Conservation (phyloP, 2,797 vertebrate genomes). For the Sparus aurata region DNA sequence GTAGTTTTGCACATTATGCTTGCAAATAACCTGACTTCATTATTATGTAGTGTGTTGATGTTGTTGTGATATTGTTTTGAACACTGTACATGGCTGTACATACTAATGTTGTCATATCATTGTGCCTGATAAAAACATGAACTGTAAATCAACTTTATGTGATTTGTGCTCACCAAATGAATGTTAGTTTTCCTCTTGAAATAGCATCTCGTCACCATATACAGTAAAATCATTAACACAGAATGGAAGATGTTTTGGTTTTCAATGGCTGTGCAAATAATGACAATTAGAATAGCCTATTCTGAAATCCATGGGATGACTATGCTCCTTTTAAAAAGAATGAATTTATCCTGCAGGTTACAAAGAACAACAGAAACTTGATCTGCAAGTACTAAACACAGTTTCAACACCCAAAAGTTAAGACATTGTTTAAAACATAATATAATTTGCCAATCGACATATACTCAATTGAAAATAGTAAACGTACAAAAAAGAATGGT, state of each 20-base stretch:
- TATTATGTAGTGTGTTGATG: conserved; percentile 17
- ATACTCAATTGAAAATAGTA: no score
- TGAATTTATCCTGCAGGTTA: not conserved
- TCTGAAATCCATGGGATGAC: not conserved
- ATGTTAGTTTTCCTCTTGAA: conserved; percentile 12
- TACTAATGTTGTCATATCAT: conserved; percentile 43
- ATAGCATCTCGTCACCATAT: not conserved
- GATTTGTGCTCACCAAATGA: conserved; percentile 36
- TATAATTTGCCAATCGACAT: no score
- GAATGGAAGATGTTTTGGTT: not conserved
- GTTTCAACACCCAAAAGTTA: no score
- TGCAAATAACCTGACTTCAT: conserved; percentile 19
- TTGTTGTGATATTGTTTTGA: conserved; percentile 29
- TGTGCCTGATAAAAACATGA: conserved; percentile 45
- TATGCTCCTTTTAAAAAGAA: not conserved
- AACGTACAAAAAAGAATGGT: no score
- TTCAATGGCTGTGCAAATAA: not conserved
- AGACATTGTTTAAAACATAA: no score
- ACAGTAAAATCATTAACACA: conserved; percentile 18
- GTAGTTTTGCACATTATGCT: conserved; percentile 8
- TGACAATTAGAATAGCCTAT: not conserved
- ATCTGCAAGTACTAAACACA: no score
- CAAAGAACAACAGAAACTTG: not conserved
- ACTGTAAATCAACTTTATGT: conserved; percentile 15
- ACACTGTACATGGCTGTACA: conserved; percentile 69